A percentile compares a stretch with the other conserved stretches of the same genome.
phyloP scores from a whole-genome alignment of 2,797 vertebrate species.

The Vespertilio murinus region DNA sequence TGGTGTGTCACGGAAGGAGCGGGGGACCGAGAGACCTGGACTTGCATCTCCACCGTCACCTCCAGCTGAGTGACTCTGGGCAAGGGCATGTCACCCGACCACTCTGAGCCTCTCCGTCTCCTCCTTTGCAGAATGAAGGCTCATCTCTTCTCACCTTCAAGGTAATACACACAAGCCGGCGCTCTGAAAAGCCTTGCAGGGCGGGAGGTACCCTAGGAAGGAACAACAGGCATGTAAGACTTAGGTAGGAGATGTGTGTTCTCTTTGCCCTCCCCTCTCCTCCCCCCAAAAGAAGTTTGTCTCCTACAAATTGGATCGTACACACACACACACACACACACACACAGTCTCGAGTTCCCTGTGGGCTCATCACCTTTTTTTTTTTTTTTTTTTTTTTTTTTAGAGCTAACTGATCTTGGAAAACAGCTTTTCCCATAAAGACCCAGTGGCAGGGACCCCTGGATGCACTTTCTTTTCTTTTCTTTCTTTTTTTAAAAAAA shows the following conservation, averaged over 20 bases:
- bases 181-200: background rate
- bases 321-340: background rate
- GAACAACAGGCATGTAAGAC: background rate
- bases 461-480: background rate
- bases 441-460: background rate
- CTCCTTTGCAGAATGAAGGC: background rate
- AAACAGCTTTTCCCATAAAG: constrained; percentile 23
- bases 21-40: background rate
- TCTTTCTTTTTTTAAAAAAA: too few species aligned
- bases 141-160: background rate
- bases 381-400: too few species aligned
- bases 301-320: background rate
- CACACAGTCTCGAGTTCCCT: background rate
- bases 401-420: background rate
- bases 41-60: background rate
- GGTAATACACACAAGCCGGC: background rate
- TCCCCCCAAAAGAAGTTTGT: background rate
- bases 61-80: background rate
- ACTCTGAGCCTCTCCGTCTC: too few species aligned
- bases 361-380: background rate
- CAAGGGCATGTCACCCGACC: background rate
- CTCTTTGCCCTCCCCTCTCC: background rate
- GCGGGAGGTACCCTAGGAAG: background rate
- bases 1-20: background rate
- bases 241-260: background rate